Conservation (phyloP, 2,888 invertebrate species). For the Apamea sordens region DNA sequence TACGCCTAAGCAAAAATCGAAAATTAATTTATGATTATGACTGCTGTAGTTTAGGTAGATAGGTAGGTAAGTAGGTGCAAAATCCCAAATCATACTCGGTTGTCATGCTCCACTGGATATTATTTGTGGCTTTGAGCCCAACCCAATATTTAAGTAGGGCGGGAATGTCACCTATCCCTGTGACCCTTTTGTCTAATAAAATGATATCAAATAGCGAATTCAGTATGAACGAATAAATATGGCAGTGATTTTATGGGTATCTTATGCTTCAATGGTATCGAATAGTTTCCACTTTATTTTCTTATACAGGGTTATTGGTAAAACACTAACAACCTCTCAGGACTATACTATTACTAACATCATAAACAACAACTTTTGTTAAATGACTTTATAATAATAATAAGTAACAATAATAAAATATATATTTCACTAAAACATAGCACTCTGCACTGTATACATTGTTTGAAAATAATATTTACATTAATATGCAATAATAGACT, state of each 20-base stretch:
- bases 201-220: conserved; percentile 24
- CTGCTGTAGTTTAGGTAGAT: neutral
- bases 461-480: too few species aligned
- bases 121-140: conserved; percentile 48
- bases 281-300: conserved; percentile 1
- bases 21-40: conserved; percentile 1
- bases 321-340: too few species aligned
- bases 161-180: conserved; percentile 24
- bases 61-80: neutral
- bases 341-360: too few species aligned
- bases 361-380: too few species aligned
- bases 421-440: too few species aligned
- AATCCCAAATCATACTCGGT: conserved; percentile 36
- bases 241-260: neutral
- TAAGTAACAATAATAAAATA: too few species aligned
- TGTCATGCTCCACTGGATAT: conserved; percentile 31
- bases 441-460: too few species aligned
- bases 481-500: too few species aligned
- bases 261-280: neutral
- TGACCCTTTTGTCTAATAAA: conserved; percentile 44
- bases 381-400: too few species aligned
- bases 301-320: neutral
- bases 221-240: conserved; percentile 26
- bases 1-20: conserved; percentile 4
- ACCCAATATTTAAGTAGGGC: conserved; percentile 35